Evolutionary conservation across 2,113 vertebrate genomes (phyloP).

Genomic region (Carollia perspicillata): DNA sequence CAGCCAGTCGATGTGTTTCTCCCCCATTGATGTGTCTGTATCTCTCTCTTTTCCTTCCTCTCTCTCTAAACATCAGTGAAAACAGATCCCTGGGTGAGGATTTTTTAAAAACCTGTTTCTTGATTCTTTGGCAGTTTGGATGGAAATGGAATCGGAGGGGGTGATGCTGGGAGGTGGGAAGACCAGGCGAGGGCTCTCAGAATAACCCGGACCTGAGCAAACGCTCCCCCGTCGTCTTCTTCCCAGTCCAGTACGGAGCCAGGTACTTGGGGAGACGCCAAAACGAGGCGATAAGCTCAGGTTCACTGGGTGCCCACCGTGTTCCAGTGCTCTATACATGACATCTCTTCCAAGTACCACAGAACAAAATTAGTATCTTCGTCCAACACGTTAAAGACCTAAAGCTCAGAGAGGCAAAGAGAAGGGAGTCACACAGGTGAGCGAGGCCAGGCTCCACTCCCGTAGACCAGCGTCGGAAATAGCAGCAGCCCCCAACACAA

Average conservation of each 20-base stretch:
- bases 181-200: neutral
- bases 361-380: neutral
- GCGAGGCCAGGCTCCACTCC: neutral
- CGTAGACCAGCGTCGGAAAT: neutral
- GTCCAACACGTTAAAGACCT: neutral
- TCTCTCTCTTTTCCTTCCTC: no score
- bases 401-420: neutral
- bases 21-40: no score
- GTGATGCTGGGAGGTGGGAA: neutral
- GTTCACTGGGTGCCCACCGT: neutral
- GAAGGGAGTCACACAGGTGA: neutral
- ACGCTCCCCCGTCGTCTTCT: neutral
- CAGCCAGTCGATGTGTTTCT: no score
- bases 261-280: neutral
- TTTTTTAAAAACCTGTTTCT: no score
- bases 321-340: neutral
- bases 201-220: neutral
- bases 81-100: no score
- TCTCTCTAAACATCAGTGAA: no score
- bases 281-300: neutral
- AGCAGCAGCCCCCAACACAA: no score
- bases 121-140: neutral
- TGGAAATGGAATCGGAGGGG: neutral
- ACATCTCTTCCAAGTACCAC: neutral
- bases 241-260: neutral